Evolutionary conservation across 1,140 invertebrate species (phyloP).

Genomic region (Parasteatoda tepidariorum): DNA sequence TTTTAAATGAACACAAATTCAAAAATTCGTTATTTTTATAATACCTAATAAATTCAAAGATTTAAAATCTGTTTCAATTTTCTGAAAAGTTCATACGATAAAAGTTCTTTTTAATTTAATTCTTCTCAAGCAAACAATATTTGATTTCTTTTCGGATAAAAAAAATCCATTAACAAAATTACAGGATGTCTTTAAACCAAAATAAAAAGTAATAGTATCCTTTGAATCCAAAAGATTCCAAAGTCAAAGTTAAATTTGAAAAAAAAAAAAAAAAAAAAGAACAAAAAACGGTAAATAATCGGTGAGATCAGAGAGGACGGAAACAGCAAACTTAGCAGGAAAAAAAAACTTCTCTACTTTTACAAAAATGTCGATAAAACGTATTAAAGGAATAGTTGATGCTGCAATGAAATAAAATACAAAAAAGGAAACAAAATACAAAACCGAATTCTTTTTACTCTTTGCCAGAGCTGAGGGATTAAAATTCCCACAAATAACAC

Average conservation of each 20-base stretch:
- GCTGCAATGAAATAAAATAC: constrained; percentile 9
- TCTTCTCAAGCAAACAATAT: no score
- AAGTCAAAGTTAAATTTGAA: background rate
- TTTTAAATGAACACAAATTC: no score
- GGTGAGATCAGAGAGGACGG: background rate
- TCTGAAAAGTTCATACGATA: no score
- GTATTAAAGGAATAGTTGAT: constrained; percentile 34
- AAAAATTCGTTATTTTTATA: no score
- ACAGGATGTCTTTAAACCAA: no score
- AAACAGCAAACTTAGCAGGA: background rate
- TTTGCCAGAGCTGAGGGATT: background rate
- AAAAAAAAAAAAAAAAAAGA: background rate
- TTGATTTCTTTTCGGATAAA: no score
- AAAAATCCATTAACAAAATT: no score
- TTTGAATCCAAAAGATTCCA: background rate
- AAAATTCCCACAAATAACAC: constrained; percentile 34
- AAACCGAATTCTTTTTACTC: background rate
- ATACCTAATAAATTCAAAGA: no score
- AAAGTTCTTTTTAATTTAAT: no score
- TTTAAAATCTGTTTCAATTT: no score
- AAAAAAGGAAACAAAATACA: background rate
- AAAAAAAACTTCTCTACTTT: constrained; percentile 16
- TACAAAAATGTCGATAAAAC: constrained; percentile 40
- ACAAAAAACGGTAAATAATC: background rate
- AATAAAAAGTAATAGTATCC: constrained; percentile 9